Base-by-base conservation (phyloP, 2,888 invertebrate genomes). In the Pharmacophagus antenor region DNA sequence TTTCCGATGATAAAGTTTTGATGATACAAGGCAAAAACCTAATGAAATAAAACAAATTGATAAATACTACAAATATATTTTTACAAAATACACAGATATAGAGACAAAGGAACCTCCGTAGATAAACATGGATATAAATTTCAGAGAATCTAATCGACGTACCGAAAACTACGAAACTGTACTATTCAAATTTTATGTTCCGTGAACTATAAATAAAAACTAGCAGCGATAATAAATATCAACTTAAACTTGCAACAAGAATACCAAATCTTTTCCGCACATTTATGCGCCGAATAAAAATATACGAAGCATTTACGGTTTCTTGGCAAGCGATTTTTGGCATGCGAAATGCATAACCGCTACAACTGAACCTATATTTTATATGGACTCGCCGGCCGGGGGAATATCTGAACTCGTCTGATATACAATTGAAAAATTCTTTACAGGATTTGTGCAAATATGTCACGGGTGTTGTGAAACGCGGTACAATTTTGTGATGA, bases 271-370 rank as follows among this genome's bases (percentile, higher is more conserved):
- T 61, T 53, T 56, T 56, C 48, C 56, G 48, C 61, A 53, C 61
- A 53, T 61, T 61, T 56, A 61, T 62, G 49, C 50, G 50, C 48
- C 54, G 53, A 54, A 62, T 54, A 57, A 62, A 62, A 58, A 62
- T 58, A 47, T 47, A 58, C 58, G 27, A 12, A 54, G 50, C 62
- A 62, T 62, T 57, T 58, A 54, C 57, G 54, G 57, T 55, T n/a
- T 67, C 66, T 67, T 70, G 73, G 73, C 73, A 69, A 65, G 56
- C 66, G 61, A 62, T 68, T 68, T 71, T 68, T 67, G 62, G 67
- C 63, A 64, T 64, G 63, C 64, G 58, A 65, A 61, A 69, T 67
- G 64, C 68, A 66, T 67, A 63, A 53, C 62, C 62, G 50, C 61
- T 68, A 66, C 67, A 69, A 69, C 66, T 62, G 65, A 67, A 66